Conservation (phyloP, 2,113 vertebrate genomes). For the Ivindomyrus marchei region DNA sequence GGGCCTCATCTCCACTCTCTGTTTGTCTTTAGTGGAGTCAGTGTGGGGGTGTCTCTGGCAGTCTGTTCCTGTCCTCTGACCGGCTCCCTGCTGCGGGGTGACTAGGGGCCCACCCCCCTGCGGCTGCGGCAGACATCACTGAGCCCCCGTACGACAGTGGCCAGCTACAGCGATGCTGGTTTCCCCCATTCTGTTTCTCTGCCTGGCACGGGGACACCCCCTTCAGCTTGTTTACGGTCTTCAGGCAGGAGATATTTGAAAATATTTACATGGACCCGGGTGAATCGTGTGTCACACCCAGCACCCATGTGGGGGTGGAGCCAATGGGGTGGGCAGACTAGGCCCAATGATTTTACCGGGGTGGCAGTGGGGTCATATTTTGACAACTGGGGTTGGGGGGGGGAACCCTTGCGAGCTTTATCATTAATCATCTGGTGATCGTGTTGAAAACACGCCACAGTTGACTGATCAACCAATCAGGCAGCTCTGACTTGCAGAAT, state of each 20-base stretch:
- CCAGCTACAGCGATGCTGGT: not conserved
- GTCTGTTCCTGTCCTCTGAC: not conserved
- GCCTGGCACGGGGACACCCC: not conserved
- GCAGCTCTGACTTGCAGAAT: not conserved
- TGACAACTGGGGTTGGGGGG: not conserved
- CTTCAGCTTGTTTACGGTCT: not conserved
- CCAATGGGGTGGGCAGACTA: not conserved
- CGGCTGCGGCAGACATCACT: not conserved
- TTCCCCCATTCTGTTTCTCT: not conserved
- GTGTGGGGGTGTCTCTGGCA: not conserved
- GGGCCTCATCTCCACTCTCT: slow-evolving; percentile 19
- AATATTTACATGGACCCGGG: not conserved
- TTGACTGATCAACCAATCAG: not conserved
- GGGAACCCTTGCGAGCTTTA: not conserved
- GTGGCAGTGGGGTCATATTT: not conserved
- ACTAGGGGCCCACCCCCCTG: not conserved
- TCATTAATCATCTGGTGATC: not conserved
- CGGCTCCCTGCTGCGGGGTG: not conserved
- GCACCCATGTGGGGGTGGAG: not conserved
- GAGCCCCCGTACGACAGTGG: not conserved
- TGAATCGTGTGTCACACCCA: not conserved
- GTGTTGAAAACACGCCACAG: not conserved
- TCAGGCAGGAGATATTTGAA: not conserved
- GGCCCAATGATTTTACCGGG: not conserved
- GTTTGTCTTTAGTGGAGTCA: slow-evolving; percentile 20